phyloP scores from a whole-genome alignment of 2,113 vertebrate genomes.

The Thalassarche chlororhynchos region DNA sequence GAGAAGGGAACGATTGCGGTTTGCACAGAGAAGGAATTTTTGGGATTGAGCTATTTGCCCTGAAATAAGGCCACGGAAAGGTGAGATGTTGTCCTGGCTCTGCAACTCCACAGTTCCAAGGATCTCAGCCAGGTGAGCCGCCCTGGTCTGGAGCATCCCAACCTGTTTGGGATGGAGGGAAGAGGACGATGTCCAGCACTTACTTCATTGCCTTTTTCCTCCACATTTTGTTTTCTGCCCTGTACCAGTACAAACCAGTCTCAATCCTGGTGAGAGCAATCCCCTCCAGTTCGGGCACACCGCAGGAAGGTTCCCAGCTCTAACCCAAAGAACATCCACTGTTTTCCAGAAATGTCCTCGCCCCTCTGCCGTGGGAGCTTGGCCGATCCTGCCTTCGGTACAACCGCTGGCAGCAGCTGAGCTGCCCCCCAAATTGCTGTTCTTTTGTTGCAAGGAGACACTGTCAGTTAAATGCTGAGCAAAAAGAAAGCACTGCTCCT shows the following conservation, averaged over 20 bases:
- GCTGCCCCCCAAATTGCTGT: not conserved
- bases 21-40: not conserved
- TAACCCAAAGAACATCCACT: not conserved
- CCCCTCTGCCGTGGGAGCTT: not conserved
- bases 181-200: not conserved
- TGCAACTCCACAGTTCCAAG: not conserved
- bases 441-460: not conserved
- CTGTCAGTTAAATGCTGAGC: not conserved
- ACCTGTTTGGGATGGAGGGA: not conserved
- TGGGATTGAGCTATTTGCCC: not conserved
- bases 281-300: rapidly evolving
- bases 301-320: not conserved
- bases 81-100: not conserved
- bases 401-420: not conserved
- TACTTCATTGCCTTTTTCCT: not conserved
- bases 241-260: not conserved
- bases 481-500: not conserved
- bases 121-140: not conserved
- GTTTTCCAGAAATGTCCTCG: not conserved
- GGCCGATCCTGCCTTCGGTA: not conserved
- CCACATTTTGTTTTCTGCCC: not conserved
- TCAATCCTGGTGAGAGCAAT: not conserved
- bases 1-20: rapidly evolving
- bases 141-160: not conserved
- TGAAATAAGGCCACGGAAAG: not conserved